phyloP scores from a whole-genome alignment of 2,888 invertebrate species.

The Ceriagrion tenellum region DNA sequence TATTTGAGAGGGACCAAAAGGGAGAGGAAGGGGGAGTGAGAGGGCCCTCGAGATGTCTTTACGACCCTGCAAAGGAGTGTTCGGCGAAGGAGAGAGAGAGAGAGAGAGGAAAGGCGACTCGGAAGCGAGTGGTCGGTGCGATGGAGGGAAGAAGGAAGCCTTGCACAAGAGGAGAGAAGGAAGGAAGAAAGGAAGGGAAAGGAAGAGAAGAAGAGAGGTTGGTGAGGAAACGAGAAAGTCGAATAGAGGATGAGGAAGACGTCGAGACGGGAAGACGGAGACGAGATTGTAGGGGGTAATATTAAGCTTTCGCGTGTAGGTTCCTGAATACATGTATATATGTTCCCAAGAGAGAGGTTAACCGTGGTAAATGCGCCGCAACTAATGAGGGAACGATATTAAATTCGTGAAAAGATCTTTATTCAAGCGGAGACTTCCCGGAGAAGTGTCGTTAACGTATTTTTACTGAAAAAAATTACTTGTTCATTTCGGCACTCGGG shows the following conservation, averaged over 20 bases:
- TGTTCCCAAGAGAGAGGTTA: too few relatives aligned
- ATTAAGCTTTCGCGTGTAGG: background rate
- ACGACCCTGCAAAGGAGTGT: background rate
- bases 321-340: too few relatives aligned
- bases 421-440: too few relatives aligned
- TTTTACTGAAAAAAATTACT: too few relatives aligned
- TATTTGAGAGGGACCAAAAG: too few relatives aligned
- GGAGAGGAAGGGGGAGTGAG: background rate
- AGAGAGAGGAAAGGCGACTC: background rate
- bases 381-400: too few relatives aligned
- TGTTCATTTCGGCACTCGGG: too few relatives aligned
- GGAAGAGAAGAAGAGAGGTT: background rate
- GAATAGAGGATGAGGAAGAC: background rate
- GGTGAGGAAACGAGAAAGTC: background rate
- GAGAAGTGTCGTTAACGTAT: too few relatives aligned
- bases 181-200: background rate
- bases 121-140: background rate
- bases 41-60: slow-evolving; percentile 51
- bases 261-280: background rate
- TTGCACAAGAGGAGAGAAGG: background rate
- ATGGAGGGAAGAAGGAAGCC: background rate
- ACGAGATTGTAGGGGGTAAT: background rate
- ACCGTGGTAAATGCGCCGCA: too few relatives aligned
- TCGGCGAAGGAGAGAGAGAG: background rate
- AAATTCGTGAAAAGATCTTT: too few relatives aligned